Evolutionary conservation across 1,140 invertebrate species (phyloP).

Genomic region (Anoplophora glabripennis): DNA sequence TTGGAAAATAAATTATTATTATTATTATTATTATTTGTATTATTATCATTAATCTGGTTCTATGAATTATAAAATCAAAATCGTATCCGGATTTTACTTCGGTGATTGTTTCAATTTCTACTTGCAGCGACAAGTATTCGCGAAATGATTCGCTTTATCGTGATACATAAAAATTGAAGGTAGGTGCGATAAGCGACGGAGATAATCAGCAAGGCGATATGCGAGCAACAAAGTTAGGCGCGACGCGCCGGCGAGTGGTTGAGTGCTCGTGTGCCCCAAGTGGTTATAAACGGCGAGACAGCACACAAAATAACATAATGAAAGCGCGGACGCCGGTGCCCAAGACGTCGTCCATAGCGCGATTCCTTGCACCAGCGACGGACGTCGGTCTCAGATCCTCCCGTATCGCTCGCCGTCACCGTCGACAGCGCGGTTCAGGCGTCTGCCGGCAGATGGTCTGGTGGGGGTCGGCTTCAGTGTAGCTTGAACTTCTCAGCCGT

Average conservation of each 20-base stretch:
- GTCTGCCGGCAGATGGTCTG: conserved; percentile 39
- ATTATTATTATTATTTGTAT: too few relatives aligned
- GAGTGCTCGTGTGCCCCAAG: background rate
- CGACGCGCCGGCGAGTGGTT: background rate
- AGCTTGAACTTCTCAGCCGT: conserved; percentile 41
- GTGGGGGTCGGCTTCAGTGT: conserved; percentile 38
- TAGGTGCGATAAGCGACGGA: background rate
- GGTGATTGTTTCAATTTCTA: too few relatives aligned
- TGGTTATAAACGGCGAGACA: background rate
- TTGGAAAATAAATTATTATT: too few relatives aligned
- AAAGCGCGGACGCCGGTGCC: background rate
- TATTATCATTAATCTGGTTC: too few relatives aligned
- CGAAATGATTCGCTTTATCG: too few relatives aligned
- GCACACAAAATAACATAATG: background rate
- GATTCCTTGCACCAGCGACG: background rate
- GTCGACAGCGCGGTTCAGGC: conserved; percentile 28
- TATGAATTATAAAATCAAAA: too few relatives aligned
- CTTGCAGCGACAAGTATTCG: too few relatives aligned
- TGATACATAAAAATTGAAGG: too few relatives aligned
- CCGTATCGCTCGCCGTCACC: conserved; percentile 7
- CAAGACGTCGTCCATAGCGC: conserved; percentile 14
- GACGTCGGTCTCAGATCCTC: background rate
- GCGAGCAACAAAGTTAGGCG: background rate
- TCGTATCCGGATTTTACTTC: too few relatives aligned
- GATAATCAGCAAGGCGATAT: background rate